Base-by-base conservation (phyloP, 2,113 vertebrate species). In the Gallinago media region DNA sequence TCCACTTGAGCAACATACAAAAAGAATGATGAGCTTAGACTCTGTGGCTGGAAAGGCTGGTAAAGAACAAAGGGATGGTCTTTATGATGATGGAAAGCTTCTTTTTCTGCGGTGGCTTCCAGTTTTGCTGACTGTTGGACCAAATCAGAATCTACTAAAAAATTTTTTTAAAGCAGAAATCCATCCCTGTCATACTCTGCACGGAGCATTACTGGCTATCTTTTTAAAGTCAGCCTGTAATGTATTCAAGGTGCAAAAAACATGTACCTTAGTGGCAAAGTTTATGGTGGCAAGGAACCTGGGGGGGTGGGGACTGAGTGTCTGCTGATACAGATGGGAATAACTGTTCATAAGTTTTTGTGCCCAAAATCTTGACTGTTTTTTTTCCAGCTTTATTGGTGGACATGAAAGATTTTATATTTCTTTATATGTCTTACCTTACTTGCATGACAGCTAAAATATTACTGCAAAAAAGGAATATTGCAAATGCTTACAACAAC, bases 221-320 rank as follows among this genome's bases (percentile, higher is more conserved):
- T 2, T 65, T 90, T 71, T 58, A 22, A 58, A 82, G 13, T 23
- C 6, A 38, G 12, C 10, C 46, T 83, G 17, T 31, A 65, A 6
- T 4, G 0, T 68, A 11, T 25, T 62, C 40, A 71, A 84, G 6
- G 4, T 56, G 5, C 34, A 34, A 1, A 4, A 46, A 56, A 34
- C 3, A 77, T 80, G 46, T 46, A 46, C 5, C 2, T 11, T 40
- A 58, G 27, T 27, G 23, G 22, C 8, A 62, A 73, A 73, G 7
- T 62, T 50, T 67, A 44, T 14, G 8, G 17, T 1, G 2, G 2
- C 15, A 67, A 59, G 9, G 21, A 89, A 52, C 29, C 11, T 16
- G 29, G 40, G 8, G 12, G 7, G 5, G 5, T 19, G 9, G 10
- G 3, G 29, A 5, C 4, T 8, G 2, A 5, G 31, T 29, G 12